Conservation (phyloP, 2,113 vertebrate species). For the Diadophis punctatus region DNA sequence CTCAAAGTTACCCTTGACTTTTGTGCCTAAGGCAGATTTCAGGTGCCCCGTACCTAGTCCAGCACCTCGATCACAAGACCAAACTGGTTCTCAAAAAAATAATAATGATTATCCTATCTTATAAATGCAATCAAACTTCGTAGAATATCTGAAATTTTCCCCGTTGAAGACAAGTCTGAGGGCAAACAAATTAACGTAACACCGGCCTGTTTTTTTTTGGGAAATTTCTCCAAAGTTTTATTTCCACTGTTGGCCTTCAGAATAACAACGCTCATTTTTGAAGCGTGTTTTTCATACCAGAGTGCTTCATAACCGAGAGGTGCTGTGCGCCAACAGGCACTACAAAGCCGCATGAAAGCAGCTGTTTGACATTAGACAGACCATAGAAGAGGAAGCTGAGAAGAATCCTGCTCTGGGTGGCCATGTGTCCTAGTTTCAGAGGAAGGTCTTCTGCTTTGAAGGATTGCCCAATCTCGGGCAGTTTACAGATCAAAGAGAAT, state of each 20-base stretch:
- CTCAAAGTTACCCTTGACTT: not conserved
- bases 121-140: not conserved
- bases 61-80: not conserved
- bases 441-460: not conserved
- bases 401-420: slow-evolving; percentile 4
- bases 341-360: slow-evolving; percentile 16
- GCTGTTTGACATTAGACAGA: slow-evolving; percentile 19
- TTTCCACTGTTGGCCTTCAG: not conserved
- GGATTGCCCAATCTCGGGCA: not conserved
- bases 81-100: not conserved
- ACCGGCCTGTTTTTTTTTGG: not conserved
- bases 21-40: not conserved
- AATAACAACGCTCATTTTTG: not conserved
- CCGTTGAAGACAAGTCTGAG: not conserved
- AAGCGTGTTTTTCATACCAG: slow-evolving; percentile 13
- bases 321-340: not conserved
- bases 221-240: not conserved
- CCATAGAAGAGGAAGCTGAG: not conserved
- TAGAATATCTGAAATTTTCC: not conserved
- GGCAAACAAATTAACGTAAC: not conserved
- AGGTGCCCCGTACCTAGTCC: not conserved
- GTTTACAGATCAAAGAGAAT: not conserved
- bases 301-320: slow-evolving; percentile 6
- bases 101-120: not conserved
- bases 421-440: not conserved